Base-by-base conservation (phyloP, 2,797 vertebrate genomes). In the Molossus molossus region DNA sequence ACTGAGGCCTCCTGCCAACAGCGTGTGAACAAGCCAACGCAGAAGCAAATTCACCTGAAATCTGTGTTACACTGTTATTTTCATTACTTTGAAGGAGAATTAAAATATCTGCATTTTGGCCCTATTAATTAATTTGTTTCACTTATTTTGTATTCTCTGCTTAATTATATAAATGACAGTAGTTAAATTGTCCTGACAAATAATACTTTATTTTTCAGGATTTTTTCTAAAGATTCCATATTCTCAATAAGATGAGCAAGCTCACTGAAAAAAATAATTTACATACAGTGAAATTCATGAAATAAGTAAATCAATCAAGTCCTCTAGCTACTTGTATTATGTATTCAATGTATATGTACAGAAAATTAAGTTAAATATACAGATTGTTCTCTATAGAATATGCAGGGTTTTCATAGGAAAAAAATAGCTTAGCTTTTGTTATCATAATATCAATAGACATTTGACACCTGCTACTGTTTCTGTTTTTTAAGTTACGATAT, bases 311-410 rank as follows among this genome's bases (percentile, higher is more conserved):
- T 48, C 18, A 69, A 23, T 77, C 15, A 90, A 91, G 64, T 50
- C 25, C 3, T 67, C 27, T 29, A 25, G 13, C 18, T 94, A 40
- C 14, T 33, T 82, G 27, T 21, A 37, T 50, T 72, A 13, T 23
- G 1, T 17, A 10, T 48, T 83, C 40, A 64, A 55, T 90, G 84
- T 93, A 29, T 7, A 69, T 40, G 82, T 45, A 65, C 40, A 92
- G 57, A 17, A 69, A 90, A 91, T 77, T 91, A 48, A 86, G 23
- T 86, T 87, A 92, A 83, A 89, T 62, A 37, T 73, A 73, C 76
- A 21, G 86, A 58, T 33, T 81, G 7, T 90, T 90, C 48, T 64
- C 20, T 73, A 86, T 48, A 40, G 37, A 92, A 82, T 45, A 40
- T 48, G 3, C 12, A 92, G 69, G 27, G 5, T 84, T 94, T 92